phyloP scores from a whole-genome alignment of 2,888 invertebrate genomes.

The Adineta ricciae region DNA sequence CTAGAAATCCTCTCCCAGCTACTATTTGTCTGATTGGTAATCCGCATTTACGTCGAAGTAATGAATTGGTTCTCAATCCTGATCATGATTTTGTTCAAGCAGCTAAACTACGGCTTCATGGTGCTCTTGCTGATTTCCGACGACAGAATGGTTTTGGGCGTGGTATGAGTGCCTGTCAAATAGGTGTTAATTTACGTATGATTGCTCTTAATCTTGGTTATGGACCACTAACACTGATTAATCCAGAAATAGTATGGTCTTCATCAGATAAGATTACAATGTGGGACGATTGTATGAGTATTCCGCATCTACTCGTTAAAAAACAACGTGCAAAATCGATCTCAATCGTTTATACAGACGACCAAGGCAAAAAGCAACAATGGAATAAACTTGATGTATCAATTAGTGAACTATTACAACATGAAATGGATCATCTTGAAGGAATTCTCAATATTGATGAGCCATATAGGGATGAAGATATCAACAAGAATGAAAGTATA shows the following conservation, averaged over 20 bases:
- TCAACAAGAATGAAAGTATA: background rate
- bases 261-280: background rate
- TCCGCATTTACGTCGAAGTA: background rate
- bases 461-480: background rate
- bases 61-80: background rate
- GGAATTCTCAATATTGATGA: background rate
- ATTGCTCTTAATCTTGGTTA: constrained; percentile 9
- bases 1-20: background rate
- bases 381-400: constrained; percentile 12
- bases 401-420: constrained; percentile 13
- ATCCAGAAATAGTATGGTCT: background rate
- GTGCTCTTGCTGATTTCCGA: background rate
- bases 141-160: background rate
- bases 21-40: background rate
- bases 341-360: background rate
- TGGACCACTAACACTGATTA: constrained; percentile 2
- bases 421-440: constrained; percentile 6
- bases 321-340: constrained; percentile 9
- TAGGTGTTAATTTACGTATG: background rate
- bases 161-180: background rate
- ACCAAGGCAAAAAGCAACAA: background rate
- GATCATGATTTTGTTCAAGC: background rate
- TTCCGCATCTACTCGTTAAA: background rate
- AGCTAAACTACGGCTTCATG: background rate
- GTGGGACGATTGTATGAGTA: constrained; percentile 21